Conservation (phyloP, 2,888 invertebrate species). For the Parapristionchus giblindavisi region DNA sequence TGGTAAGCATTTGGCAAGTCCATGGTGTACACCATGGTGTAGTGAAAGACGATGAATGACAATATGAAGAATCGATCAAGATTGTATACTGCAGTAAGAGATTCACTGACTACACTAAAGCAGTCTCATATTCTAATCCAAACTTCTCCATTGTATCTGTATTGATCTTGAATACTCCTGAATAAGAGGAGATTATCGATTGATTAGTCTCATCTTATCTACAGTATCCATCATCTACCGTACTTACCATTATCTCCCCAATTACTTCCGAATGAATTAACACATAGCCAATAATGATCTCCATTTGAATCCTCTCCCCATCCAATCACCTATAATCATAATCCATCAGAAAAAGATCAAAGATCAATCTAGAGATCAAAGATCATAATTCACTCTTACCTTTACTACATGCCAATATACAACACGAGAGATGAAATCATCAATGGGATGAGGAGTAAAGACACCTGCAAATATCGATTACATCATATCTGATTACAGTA, state of each 20-base stretch:
- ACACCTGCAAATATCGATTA: conserved; percentile 46
- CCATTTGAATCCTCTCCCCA: conserved; percentile 66
- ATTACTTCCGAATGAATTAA: conserved; percentile 65
- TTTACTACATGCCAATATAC: conserved; percentile 57
- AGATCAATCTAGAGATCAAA: not conserved
- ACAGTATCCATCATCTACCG: not conserved
- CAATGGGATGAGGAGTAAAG: conserved; percentile 65
- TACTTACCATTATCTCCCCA: conserved; percentile 67
- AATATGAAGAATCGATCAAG: not conserved
- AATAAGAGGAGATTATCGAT: conserved; percentile 31
- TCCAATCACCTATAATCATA: conserved; percentile 64
- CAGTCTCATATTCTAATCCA: conserved; percentile 68
- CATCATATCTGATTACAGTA: no score
- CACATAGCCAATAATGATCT: conserved; percentile 63
- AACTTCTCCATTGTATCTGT: conserved; percentile 65
- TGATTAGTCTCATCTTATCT: not conserved
- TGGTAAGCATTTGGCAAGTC: not conserved
- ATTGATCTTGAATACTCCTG: conserved; percentile 67
- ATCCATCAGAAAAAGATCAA: no score
- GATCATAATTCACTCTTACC: not conserved
- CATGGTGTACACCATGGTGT: no score
- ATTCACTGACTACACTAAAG: conserved; percentile 44
- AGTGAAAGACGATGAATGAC: conserved; percentile 8
- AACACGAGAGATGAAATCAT: conserved; percentile 64
- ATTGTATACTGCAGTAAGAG: not conserved